These are phyloP conservation scores for Loxodonta africana DNA, from an alignment of 2,113 vertebrate genomes.

Conservation along the genomic window DNA sequence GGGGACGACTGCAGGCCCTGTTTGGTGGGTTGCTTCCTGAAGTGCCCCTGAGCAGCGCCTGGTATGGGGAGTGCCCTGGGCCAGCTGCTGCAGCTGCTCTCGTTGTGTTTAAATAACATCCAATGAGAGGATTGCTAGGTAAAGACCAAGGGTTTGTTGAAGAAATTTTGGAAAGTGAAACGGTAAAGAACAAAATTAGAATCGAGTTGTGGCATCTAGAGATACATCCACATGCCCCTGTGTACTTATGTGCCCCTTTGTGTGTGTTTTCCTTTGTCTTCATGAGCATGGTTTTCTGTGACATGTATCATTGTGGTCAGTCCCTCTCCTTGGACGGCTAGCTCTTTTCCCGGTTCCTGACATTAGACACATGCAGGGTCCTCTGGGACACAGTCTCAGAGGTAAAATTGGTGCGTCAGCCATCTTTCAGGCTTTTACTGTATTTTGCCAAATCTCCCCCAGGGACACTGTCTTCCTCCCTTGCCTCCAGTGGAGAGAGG, in stretches of 20 bases:
- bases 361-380: fast-evolving
- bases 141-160: fast-evolving
- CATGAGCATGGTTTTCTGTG: fast-evolving
- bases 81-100: not conserved
- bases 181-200: not conserved
- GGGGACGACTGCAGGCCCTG: fast-evolving
- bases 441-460: fast-evolving
- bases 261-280: not conserved
- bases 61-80: not conserved
- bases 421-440: not conserved
- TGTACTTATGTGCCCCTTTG: not conserved
- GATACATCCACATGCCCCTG: not conserved
- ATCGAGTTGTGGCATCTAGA: no score
- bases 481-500: not conserved
- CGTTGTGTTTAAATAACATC: not conserved
- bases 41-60: not conserved
- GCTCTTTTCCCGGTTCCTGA: not conserved
- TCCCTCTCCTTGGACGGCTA: fast-evolving
- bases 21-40: not conserved
- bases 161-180: no score
- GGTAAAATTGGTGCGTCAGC: not conserved
- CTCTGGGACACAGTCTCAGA: not conserved
- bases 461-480: not conserved
- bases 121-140: not conserved
- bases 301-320: fast-evolving